Conservation (phyloP, 2,888 invertebrate genomes). For the Nineta flava region DNA sequence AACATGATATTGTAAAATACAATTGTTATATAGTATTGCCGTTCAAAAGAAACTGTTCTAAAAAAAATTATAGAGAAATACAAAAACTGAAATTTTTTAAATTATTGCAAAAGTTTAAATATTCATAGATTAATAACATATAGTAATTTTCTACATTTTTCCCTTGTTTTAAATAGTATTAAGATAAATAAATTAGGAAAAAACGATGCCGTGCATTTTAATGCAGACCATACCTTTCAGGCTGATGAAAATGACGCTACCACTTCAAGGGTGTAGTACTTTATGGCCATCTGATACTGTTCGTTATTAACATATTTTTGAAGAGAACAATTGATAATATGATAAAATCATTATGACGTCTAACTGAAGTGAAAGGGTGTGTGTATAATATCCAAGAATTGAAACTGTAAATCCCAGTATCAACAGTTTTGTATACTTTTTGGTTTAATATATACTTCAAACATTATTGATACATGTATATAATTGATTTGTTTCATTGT, state of each 20-base stretch:
- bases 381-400: neutral
- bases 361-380: neutral
- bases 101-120: conserved; percentile 9
- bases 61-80: conserved; percentile 13
- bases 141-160: conserved; percentile 11
- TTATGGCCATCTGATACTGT: neutral
- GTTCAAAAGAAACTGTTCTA: conserved; percentile 13
- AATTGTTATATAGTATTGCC: conserved; percentile 7
- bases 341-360: neutral
- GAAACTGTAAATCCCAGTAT: neutral
- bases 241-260: neutral
- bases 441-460: neutral
- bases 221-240: conserved; percentile 12
- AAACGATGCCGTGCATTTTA: conserved; percentile 10
- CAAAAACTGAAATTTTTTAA: conserved; percentile 11
- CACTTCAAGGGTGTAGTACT: neutral
- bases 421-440: neutral
- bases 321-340: conserved; percentile 1
- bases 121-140: conserved; percentile 6
- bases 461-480: neutral
- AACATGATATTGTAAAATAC: conserved; percentile 11
- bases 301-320: neutral
- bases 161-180: conserved; percentile 4
- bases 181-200: conserved; percentile 13
- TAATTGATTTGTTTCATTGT: neutral